phyloP scores from a whole-genome alignment of 2,797 vertebrate genomes.

The Alca torda region DNA sequence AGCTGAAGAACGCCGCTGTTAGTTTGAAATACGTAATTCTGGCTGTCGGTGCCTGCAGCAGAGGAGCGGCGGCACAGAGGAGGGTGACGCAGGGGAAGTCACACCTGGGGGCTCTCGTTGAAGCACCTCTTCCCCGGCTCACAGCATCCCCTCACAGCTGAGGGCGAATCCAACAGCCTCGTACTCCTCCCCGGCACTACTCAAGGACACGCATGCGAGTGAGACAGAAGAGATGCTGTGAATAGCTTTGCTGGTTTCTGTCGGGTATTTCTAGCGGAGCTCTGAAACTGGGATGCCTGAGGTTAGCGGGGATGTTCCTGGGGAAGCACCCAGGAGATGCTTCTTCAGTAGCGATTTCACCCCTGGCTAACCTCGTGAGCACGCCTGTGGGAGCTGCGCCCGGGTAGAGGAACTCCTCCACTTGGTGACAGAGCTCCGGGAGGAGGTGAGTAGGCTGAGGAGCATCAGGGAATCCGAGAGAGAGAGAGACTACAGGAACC shows the following conservation, averaged over 20 bases:
- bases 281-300: background rate
- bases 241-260: background rate
- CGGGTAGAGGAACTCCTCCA: background rate
- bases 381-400: background rate
- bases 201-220: accelerated
- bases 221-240: background rate
- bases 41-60: background rate
- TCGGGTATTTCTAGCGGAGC: background rate
- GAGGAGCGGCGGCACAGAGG: background rate
- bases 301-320: background rate
- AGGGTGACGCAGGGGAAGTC: background rate
- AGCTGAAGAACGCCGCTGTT: background rate
- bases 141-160: background rate
- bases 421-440: background rate
- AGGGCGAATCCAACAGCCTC: background rate
- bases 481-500: background rate
- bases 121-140: background rate
- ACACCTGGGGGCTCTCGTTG: background rate
- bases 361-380: background rate
- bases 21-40: background rate
- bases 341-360: background rate
- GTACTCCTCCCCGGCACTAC: background rate
- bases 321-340: background rate
- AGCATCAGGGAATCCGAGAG: background rate
- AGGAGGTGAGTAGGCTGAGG: background rate